Percentiles rank a stretch among this genome's conserved stretches.
Evolutionary conservation across 2,113 vertebrate species (phyloP).

Genomic region (Actenoides lindsayi): DNA sequence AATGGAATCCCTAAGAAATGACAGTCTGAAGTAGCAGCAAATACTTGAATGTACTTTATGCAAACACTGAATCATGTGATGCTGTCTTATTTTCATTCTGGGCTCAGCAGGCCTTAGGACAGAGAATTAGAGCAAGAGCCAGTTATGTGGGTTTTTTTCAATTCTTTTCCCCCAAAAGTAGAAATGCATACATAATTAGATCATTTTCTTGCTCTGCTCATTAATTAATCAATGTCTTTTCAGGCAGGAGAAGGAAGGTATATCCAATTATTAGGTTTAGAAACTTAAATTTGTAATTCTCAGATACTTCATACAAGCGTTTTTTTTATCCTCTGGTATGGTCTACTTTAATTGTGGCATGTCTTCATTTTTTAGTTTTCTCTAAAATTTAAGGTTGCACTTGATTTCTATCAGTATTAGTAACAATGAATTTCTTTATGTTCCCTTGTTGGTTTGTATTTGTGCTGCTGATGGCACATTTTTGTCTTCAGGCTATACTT

Average conservation of each 20-base stretch:
- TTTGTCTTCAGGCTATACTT: not conserved
- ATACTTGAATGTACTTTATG: not conserved
- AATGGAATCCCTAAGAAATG: not conserved
- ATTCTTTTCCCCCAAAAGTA: not conserved
- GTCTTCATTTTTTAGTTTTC: not conserved
- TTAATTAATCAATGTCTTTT: not conserved
- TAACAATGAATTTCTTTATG: not conserved
- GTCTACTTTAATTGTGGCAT: not conserved
- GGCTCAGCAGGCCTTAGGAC: not conserved
- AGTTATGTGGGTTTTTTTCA: rapidly evolving
- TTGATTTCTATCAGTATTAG: not conserved
- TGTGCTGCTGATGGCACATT: not conserved
- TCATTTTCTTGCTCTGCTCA: not conserved
- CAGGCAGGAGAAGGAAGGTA: not conserved
- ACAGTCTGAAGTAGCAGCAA: not conserved
- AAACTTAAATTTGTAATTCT: not conserved
- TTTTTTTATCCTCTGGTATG: not conserved
- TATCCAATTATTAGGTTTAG: not conserved
- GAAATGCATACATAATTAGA: not conserved
- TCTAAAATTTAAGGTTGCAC: not conserved
- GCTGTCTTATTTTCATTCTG: not conserved
- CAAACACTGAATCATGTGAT: not conserved
- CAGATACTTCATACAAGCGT: not conserved
- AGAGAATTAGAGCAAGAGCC: not conserved
- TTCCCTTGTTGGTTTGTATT: not conserved